Conservation (phyloP, 2,797 vertebrate genomes). For the Coregonus sp. region DNA sequence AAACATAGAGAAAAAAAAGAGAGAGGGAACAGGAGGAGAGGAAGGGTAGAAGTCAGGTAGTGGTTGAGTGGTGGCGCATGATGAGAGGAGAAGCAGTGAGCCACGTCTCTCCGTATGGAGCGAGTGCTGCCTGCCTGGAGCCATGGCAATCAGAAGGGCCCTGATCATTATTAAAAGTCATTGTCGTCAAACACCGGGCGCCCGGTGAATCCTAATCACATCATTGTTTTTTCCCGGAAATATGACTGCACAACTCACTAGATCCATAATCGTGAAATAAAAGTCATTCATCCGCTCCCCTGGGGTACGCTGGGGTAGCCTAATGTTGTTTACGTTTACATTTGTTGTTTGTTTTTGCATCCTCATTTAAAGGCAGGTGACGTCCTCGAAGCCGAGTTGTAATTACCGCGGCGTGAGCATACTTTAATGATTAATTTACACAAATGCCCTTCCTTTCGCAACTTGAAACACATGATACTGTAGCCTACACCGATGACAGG, state of each 20-base stretch:
- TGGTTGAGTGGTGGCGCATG: too few relatives aligned
- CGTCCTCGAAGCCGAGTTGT: not conserved
- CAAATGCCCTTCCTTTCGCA: too few relatives aligned
- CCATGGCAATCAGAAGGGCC: slow-evolving; percentile 43
- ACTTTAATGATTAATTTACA: too few relatives aligned
- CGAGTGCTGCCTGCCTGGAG: slow-evolving; percentile 10
- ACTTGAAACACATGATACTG: not conserved
- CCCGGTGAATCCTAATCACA: slow-evolving; percentile 54
- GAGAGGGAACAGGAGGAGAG: too few relatives aligned
- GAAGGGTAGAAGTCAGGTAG: too few relatives aligned
- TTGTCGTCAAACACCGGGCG: slow-evolving; percentile 48
- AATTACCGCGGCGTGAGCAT: not conserved
- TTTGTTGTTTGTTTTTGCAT: not conserved
- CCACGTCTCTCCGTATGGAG: slow-evolving; percentile 7
- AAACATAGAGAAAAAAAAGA: too few relatives aligned
- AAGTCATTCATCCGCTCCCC: slow-evolving; percentile 29
- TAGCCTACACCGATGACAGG: not conserved
- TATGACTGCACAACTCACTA: slow-evolving; percentile 31
- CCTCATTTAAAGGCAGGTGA: not conserved
- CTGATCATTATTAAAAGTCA: slow-evolving; percentile 66
- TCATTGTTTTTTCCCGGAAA: slow-evolving; percentile 44
- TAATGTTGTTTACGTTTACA: not conserved
- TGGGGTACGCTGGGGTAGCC: not conserved
- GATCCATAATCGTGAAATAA: slow-evolving; percentile 54
- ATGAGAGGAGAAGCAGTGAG: slow-evolving; percentile 13